Percentiles rank a stretch among this genome's conserved stretches.
Conservation (phyloP, 2,797 vertebrate species). For the Acanthurus lineatus region DNA sequence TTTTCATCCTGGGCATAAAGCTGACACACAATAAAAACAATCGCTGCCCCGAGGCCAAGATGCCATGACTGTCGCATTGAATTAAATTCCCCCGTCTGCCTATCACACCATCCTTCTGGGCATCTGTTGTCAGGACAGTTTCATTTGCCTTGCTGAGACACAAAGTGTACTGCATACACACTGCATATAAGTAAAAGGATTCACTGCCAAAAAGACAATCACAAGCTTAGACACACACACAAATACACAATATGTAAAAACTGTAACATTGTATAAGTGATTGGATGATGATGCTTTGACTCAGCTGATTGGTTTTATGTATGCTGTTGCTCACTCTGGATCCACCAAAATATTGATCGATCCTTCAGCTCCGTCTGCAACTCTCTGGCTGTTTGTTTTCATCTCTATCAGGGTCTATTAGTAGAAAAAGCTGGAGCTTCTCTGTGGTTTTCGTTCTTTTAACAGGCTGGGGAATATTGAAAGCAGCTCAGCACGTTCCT, state of each 20-base stretch:
- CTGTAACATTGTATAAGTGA: background rate
- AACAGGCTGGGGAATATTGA: slow-evolving; percentile 51
- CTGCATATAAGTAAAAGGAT: background rate
- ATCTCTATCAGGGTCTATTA: slow-evolving; percentile 61
- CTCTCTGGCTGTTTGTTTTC: slow-evolving; percentile 57
- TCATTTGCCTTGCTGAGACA: slow-evolving; percentile 9
- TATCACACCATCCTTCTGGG: slow-evolving; percentile 7
- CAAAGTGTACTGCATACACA: background rate
- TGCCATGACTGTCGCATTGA: slow-evolving; percentile 20
- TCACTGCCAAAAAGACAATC: background rate
- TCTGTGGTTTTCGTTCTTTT: slow-evolving; percentile 51
- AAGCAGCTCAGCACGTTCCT: slow-evolving; percentile 61
- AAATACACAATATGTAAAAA: background rate
- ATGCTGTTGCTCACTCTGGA: slow-evolving; percentile 40
- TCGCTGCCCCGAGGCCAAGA: slow-evolving; percentile 27
- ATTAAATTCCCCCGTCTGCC: slow-evolving; percentile 17
- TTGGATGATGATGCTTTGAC: background rate
- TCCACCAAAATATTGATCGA: slow-evolving; percentile 49
- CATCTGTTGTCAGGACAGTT: slow-evolving; percentile 15
- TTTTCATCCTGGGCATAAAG: slow-evolving; percentile 22
- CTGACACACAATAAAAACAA: slow-evolving; percentile 28
- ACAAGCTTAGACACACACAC: background rate
- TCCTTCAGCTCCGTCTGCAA: slow-evolving; percentile 43
- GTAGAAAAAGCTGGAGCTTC: slow-evolving; percentile 33
- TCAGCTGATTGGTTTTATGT: slow-evolving; percentile 12